These are phyloP conservation scores for Tetrax tetrax DNA, from an alignment of 2,113 vertebrate genomes.

Conservation along the genomic window DNA sequence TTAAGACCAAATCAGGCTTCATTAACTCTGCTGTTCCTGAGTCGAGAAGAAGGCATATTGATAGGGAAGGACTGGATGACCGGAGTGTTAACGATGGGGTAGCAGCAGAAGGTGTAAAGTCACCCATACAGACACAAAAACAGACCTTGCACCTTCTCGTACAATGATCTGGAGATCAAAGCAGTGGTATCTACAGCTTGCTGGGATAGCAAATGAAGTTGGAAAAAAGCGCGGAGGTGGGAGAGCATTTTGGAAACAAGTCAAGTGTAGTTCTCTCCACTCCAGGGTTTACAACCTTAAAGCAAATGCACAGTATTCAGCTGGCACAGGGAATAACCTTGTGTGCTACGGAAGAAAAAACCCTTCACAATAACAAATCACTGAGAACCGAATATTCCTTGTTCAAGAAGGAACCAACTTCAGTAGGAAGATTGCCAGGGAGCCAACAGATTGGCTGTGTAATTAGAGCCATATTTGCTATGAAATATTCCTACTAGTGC, in stretches of 20 bases:
- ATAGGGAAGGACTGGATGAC: background rate
- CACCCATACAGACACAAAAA: background rate
- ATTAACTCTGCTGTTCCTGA: background rate
- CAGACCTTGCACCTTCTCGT: background rate
- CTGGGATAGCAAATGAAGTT: background rate
- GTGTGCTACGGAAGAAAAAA: background rate
- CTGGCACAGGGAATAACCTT: background rate
- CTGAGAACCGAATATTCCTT: background rate
- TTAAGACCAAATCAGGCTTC: background rate
- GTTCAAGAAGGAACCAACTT: background rate
- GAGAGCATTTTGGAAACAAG: background rate
- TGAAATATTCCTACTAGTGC: background rate
- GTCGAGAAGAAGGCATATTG: background rate
- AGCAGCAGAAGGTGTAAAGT: background rate
- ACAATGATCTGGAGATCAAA: background rate
- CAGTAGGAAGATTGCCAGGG: background rate
- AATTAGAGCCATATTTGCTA: background rate
- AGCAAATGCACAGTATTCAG: background rate
- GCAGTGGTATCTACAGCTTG: background rate
- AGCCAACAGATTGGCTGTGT: background rate
- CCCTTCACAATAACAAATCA: background rate
- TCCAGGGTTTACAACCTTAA: background rate
- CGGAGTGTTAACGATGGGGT: background rate
- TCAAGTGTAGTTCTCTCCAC: background rate
- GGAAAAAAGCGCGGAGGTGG: background rate